These are phyloP conservation scores for Megalurothrips usitatus DNA, from an alignment of 2,888 invertebrate species.

Conservation along the genomic window DNA sequence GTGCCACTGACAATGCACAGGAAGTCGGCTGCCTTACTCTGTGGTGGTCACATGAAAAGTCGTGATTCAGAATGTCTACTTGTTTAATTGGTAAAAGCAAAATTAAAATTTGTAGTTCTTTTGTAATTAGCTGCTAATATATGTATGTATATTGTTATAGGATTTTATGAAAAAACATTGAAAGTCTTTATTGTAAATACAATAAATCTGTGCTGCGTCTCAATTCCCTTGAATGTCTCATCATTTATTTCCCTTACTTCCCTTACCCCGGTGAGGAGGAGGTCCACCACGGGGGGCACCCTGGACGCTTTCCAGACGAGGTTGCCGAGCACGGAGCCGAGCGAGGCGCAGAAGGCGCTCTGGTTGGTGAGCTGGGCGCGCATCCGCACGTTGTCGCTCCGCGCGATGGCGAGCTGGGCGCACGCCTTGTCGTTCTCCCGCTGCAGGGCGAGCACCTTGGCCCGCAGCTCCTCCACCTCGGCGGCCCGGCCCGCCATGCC, in stretches of 20 bases:
- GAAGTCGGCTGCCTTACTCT: constrained; percentile 44
- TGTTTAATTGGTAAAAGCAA: neutral
- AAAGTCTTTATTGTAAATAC: neutral
- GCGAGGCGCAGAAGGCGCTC: constrained; percentile 45
- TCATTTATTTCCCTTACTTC: neutral
- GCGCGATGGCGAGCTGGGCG: constrained; percentile 40
- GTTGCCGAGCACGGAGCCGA: constrained; percentile 46
- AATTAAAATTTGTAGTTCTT: no score
- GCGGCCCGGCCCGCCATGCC: constrained; percentile 31
- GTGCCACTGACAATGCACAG: constrained; percentile 45
- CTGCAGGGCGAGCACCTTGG: constrained; percentile 38
- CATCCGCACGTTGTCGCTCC: constrained; percentile 38
- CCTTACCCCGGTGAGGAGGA: constrained; percentile 44
- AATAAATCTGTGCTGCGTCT: neutral
- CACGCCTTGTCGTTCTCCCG: constrained; percentile 41
- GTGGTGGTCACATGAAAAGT: constrained; percentile 37
- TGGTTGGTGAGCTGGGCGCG: constrained; percentile 43
- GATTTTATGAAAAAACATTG: neutral
- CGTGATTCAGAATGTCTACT: neutral
- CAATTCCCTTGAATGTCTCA: neutral
- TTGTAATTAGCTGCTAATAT: constrained; percentile 14
- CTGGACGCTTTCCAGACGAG: constrained; percentile 47
- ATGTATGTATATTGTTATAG: neutral
- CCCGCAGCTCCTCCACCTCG: constrained; percentile 33
- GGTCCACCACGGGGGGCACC: constrained; percentile 43